A percentile compares a stretch with the other conserved stretches of the same genome.
Conservation (phyloP, 53 echinoderm and acorn worm genomes). For the Apostichopus leukothele region DNA sequence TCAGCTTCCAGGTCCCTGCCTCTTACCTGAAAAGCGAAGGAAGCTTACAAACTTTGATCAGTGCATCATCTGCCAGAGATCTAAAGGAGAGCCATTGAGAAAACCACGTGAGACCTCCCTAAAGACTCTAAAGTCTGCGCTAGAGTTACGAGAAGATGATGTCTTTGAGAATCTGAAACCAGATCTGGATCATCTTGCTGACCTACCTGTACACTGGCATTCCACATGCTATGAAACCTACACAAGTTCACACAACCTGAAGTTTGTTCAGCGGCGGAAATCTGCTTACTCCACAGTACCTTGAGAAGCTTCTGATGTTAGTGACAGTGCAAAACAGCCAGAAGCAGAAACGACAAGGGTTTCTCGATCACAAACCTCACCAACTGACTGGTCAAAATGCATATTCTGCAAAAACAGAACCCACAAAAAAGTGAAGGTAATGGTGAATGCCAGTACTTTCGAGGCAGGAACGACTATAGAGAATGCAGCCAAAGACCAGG, state of each 20-base stretch:
- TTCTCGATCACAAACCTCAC: slow-evolving; percentile 32
- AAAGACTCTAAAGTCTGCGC: not conserved
- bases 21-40: slow-evolving; percentile 39
- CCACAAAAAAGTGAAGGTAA: slow-evolving; percentile 50
- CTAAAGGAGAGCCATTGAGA: slow-evolving; percentile 22
- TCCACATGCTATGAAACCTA: slow-evolving; percentile 42
- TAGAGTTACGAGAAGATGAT: slow-evolving; percentile 31
- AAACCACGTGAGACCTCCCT: slow-evolving; percentile 21
- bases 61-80: slow-evolving; percentile 53
- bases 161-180: slow-evolving; percentile 33
- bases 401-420: slow-evolving; percentile 48
- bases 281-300: slow-evolving; percentile 8
- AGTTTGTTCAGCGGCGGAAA: slow-evolving; percentile 23
- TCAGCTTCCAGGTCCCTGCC: not conserved
- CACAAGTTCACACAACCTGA: slow-evolving; percentile 44
- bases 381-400: slow-evolving; percentile 55
- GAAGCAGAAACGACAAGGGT: slow-evolving; percentile 7
- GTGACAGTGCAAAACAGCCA: not conserved
- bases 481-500: slow-evolving; percentile 40
- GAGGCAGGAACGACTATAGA: slow-evolving; percentile 39
- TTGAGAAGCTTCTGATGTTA: not conserved
- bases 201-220: slow-evolving; percentile 36
- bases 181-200: not conserved
- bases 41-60: slow-evolving; percentile 42
- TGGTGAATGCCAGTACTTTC: slow-evolving; percentile 51